Base-by-base conservation (phyloP, 2,113 vertebrate species). In the Lagopus leucura region DNA sequence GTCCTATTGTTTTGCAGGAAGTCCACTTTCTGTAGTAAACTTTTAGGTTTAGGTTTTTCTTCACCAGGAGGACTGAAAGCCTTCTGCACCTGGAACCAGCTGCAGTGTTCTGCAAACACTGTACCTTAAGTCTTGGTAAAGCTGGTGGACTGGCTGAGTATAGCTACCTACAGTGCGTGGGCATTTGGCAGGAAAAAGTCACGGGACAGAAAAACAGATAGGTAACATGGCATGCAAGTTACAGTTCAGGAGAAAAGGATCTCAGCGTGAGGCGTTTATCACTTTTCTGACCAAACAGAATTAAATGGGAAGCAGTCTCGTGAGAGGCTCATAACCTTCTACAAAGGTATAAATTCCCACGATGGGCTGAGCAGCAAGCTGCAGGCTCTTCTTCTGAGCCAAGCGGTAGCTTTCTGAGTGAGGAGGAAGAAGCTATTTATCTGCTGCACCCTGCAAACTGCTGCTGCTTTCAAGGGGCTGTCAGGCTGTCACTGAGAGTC, bases 401-500 rank as follows among this genome's bases (percentile, higher is more conserved):
- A 40, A 24, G 43, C 27, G 57, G 3, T 55, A 36, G n/a, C 0
- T 1, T 15, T 21, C 47, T 78, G 65, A 61, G 63, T 3, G 8
- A 63, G 47, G 86, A 63, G 22, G 21, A 34, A 24, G 18, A 1
- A 0, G 27, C 30, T 60, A 27, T 40, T 50, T 16, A 4, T 2
- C 0, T 45, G 58, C 43, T 27, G 38, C 32, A 25, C 11, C n/a
- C 34, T 10, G 8, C 19, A 10, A 25, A 24, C 48, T 24, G 22
- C 32, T 60, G 60, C 32, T 70, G n/a, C 64, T 60, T 64, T 58
- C 72, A 60, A 32, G 11, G 11, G 20, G 27, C 36, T 63, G 28
- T 20, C 1, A 1, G 20, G 27, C 36, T 63, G 28, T 17, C 1
- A 1, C 32, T 25, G 27, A 43, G 8, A 64, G 54, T 50, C 47